Evolutionary conservation across 2,888 invertebrate genomes (phyloP).

Genomic region (Noctua comes): DNA sequence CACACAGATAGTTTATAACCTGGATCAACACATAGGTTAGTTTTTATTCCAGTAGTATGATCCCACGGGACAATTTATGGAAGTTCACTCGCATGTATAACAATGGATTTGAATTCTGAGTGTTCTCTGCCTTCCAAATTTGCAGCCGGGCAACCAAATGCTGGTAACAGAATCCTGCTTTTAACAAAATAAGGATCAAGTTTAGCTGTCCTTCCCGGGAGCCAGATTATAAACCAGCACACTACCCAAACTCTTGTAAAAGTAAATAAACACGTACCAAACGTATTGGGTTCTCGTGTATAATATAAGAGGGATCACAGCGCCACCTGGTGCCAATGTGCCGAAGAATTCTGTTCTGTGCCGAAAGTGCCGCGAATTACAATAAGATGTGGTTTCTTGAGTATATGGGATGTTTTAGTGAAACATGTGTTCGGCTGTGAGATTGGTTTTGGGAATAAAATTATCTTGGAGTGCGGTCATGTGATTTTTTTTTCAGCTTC

Average conservation of each 20-base stretch:
- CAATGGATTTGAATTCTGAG: neutral
- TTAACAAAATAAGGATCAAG: neutral
- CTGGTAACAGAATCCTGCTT: neutral
- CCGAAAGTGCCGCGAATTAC: slow-evolving; percentile 55
- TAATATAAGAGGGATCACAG: slow-evolving; percentile 61
- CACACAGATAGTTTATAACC: too few species aligned
- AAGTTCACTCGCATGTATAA: too few species aligned
- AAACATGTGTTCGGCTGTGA: slow-evolving; percentile 32
- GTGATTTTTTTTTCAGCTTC: neutral
- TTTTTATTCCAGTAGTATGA: too few species aligned
- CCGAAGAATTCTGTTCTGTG: slow-evolving; percentile 32
- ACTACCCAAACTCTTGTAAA: slow-evolving; percentile 34
- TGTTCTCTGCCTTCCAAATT: neutral
- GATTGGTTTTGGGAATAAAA: slow-evolving; percentile 38
- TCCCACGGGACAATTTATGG: too few species aligned
- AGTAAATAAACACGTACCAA: slow-evolving; percentile 61
- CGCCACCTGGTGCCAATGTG: slow-evolving; percentile 55
- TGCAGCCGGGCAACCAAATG: neutral
- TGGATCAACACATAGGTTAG: too few species aligned
- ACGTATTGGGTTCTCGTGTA: slow-evolving; percentile 48
- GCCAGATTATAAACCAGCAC: slow-evolving; percentile 1
- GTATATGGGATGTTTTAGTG: slow-evolving; percentile 35
- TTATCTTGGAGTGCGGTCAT: slow-evolving; percentile 3
- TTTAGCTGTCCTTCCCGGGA: neutral
- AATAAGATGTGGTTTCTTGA: slow-evolving; percentile 52